Conservation (phyloP, 2,797 vertebrate species). For the Okamejei kenojei region DNA sequence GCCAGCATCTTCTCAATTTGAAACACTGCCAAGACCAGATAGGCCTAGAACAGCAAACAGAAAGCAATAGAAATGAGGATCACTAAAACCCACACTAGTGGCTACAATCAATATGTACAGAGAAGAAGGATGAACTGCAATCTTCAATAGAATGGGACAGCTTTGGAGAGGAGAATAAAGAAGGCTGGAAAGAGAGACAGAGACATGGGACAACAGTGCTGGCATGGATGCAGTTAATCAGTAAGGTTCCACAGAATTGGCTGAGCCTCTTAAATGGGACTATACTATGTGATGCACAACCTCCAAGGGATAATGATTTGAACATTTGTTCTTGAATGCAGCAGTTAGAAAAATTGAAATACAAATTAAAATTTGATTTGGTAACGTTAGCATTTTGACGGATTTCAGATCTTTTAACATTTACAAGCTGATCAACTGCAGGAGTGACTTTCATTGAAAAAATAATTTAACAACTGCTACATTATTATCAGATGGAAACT, state of each 20-base stretch:
- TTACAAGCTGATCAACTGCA: not conserved
- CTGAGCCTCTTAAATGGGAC: not conserved
- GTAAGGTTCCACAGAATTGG: not conserved
- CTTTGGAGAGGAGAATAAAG: not conserved
- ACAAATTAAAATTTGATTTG: not conserved
- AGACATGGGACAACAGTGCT: not conserved
- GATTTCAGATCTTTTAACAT: not conserved
- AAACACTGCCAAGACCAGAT: not conserved
- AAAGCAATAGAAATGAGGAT: not conserved
- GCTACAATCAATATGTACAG: not conserved
- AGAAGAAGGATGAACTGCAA: not conserved
- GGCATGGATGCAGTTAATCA: not conserved
- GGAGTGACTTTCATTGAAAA: not conserved
- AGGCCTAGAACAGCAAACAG: not conserved
- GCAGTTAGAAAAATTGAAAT: not conserved
- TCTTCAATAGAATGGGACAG: not conserved
- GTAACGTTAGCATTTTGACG: not conserved
- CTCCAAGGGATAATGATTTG: not conserved
- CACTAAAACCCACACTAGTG: not conserved
- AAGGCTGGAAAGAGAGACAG: too few relatives aligned
- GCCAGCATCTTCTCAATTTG: not conserved
- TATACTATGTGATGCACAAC: not conserved
- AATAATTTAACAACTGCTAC: not conserved
- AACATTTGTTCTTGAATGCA: not conserved
- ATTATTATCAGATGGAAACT: constrained; percentile 17